These are phyloP conservation scores for Magallana ariakensis DNA, from an alignment of 1,140 invertebrate species.

Conservation along the genomic window DNA sequence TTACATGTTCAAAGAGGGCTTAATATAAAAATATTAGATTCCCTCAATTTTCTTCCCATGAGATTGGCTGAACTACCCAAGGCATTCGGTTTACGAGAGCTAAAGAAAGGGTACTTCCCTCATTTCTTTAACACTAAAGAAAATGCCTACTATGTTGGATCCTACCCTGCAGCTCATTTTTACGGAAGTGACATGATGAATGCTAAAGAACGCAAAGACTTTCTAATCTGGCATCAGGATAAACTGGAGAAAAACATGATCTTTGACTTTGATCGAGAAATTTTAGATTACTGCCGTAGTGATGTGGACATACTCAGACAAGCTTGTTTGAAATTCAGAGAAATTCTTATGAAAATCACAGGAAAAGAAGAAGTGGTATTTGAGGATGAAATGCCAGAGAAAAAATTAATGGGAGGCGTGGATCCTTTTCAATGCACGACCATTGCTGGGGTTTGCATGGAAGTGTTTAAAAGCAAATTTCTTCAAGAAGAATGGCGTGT, in stretches of 20 bases:
- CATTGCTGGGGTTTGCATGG: constrained; percentile 57
- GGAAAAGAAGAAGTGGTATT: neutral
- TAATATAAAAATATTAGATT: constrained; percentile 38
- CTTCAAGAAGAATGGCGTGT: constrained; percentile 53
- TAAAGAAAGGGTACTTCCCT: constrained; percentile 59
- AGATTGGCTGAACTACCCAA: constrained; percentile 44
- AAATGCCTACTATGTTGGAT: constrained; percentile 48
- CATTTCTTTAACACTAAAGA: constrained; percentile 51
- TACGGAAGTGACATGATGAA: constrained; percentile 48
- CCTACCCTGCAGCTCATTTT: constrained; percentile 33
- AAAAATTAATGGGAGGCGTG: constrained; percentile 1
- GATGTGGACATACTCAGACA: constrained; percentile 54
- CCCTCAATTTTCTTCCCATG: constrained; percentile 46
- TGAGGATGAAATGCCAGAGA: constrained; percentile 30
- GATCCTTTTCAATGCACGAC: constrained; percentile 58
- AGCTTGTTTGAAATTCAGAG: constrained; percentile 51
- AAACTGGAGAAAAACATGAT: neutral
- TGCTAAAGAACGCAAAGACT: constrained; percentile 28
- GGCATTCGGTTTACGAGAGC: constrained; percentile 46
- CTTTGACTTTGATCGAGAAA: constrained; percentile 52
- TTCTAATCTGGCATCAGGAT: constrained; percentile 53
- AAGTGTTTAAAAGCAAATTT: constrained; percentile 53
- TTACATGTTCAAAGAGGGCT: constrained; percentile 21
- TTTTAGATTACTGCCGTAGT: constrained; percentile 44
- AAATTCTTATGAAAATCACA: constrained; percentile 47